Evolutionary conservation across 2,888 invertebrate genomes (phyloP).

Genomic region (Eristalinus sepulchralis): DNA sequence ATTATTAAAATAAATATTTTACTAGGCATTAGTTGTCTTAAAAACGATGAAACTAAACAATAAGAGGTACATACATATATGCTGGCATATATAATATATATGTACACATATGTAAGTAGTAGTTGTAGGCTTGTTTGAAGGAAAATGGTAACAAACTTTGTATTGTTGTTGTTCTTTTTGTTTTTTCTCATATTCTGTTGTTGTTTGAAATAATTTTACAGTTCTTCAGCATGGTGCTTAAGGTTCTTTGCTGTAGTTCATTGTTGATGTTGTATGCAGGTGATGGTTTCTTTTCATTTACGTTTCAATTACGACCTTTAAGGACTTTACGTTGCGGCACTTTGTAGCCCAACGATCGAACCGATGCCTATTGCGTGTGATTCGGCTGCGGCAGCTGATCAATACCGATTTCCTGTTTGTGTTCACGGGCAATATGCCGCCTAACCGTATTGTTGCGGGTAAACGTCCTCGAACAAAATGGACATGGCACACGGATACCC

Average conservation of each 20-base stretch:
- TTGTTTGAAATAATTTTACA: conserved; percentile 3
- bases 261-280: conserved; percentile 12
- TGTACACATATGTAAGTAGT: conserved; percentile 45
- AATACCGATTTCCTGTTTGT: conserved; percentile 85
- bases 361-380: conserved; percentile 80
- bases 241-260: background rate
- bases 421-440: conserved; percentile 94
- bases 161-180: background rate
- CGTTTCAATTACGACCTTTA: conserved; percentile 65
- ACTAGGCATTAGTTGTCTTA: conserved; percentile 64
- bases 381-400: conserved; percentile 76
- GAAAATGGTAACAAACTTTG: conserved; percentile 69
- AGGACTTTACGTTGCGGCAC: conserved; percentile 63
- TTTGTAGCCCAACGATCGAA: conserved; percentile 44
- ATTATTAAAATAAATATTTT: conserved; percentile 66
- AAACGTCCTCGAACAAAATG: conserved; percentile 94
- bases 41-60: conserved; percentile 52
- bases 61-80: conserved; percentile 7
- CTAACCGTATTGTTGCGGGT: conserved; percentile 96
- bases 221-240: background rate
- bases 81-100: background rate
- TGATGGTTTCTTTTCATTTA: conserved; percentile 9
- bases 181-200: background rate
- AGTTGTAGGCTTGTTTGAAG: conserved; percentile 62
- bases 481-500: conserved; percentile 95